Conservation (phyloP, 2,797 vertebrate genomes). For the Anniella stebbinsi region DNA sequence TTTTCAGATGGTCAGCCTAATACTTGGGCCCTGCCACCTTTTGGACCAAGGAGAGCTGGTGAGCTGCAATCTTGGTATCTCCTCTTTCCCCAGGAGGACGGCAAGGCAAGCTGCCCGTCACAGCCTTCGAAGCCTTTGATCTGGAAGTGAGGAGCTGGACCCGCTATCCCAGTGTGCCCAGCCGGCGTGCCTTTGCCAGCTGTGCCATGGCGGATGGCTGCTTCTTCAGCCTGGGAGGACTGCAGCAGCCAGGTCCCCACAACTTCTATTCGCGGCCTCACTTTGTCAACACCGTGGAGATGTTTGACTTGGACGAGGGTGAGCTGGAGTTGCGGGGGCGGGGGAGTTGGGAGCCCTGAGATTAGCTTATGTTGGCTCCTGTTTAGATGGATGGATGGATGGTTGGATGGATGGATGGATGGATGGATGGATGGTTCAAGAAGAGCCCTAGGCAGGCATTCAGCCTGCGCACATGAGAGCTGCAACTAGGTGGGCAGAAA, state of each 20-base stretch:
- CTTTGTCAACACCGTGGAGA: conserved; percentile 97
- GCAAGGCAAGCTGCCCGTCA: conserved; percentile 96
- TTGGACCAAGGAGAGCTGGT: not conserved
- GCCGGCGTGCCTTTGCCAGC: conserved; percentile 93
- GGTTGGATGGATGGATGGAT: no score
- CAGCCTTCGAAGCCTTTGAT: conserved; percentile 95
- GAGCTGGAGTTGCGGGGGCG: conserved; percentile 55
- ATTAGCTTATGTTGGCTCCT: not conserved
- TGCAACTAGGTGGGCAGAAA: not conserved
- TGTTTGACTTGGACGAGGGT: conserved; percentile 93
- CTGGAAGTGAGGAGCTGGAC: conserved; percentile 94
- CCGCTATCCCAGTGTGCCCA: conserved; percentile 92
- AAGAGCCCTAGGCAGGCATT: not conserved
- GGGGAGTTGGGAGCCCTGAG: not conserved
- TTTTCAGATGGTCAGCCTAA: no score
- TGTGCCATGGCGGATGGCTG: conserved; percentile 85
- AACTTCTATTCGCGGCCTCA: conserved; percentile 99
- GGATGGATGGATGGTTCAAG: not conserved
- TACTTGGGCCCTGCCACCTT: not conserved
- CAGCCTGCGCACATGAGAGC: not conserved
- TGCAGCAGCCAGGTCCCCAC: conserved; percentile 97
- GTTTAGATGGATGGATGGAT: no score
- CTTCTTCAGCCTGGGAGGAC: conserved; percentile 94
- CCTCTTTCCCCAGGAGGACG: conserved; percentile 87
- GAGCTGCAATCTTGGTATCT: not conserved